Conservation (phyloP, 2,113 vertebrate genomes). For the Thryonomys swinderianus region DNA sequence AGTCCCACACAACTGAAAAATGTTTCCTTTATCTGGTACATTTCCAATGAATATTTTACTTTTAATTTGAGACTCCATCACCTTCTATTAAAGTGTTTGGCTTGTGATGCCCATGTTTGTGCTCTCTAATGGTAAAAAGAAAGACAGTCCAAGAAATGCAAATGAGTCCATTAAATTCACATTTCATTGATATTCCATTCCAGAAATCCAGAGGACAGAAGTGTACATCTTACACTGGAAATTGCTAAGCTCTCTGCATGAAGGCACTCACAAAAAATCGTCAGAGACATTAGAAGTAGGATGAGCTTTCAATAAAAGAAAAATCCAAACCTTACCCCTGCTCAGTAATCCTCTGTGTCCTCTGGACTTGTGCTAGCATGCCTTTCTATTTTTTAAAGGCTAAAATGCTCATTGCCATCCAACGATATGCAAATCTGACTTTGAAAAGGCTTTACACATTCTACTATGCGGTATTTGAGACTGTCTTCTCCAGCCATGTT, state of each 20-base stretch:
- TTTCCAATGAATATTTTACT: background rate
- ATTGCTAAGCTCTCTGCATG: constrained; percentile 21
- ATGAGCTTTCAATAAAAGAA: background rate
- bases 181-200: constrained; percentile 41
- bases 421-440: background rate
- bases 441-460: background rate
- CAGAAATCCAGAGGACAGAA: constrained; percentile 50
- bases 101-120: background rate
- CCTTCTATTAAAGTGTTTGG: background rate
- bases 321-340: background rate
- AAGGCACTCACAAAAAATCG: constrained; percentile 50
- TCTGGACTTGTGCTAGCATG: background rate
- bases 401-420: background rate
- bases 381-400: background rate
- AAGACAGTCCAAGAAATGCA: constrained; percentile 39
- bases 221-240: constrained; percentile 9
- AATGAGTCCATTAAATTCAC: constrained; percentile 59
- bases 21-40: background rate
- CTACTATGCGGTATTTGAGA: background rate
- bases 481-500: background rate
- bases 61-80: constrained; percentile 25
- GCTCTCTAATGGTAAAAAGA: constrained; percentile 32
- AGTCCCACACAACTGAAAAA: background rate
- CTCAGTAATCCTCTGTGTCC: background rate
- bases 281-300: background rate